Conservation (phyloP, 2,113 vertebrate species). For the Tupaia chinensis region DNA sequence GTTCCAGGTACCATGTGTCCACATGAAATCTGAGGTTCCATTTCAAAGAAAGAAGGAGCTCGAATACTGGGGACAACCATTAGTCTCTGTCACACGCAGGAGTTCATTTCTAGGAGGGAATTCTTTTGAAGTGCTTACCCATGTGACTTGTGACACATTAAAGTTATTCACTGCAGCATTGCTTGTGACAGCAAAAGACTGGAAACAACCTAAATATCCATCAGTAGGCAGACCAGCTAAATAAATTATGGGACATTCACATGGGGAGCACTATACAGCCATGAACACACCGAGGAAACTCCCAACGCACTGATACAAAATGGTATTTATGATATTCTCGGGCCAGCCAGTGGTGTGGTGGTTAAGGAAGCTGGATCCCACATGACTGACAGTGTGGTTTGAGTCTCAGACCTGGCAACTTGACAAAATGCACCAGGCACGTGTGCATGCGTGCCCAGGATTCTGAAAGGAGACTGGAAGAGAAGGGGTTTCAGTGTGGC, state of each 20-base stretch:
- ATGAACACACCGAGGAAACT: rapidly evolving
- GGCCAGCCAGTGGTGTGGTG: too few relatives aligned
- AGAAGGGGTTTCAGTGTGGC: too few relatives aligned
- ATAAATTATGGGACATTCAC: background rate
- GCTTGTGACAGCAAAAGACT: background rate
- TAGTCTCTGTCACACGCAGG: background rate
- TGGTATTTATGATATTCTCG: background rate
- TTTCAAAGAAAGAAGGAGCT: constrained; percentile 14
- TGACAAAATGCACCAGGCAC: too few relatives aligned
- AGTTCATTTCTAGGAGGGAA: background rate
- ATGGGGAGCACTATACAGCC: rapidly evolving
- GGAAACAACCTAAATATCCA: background rate
- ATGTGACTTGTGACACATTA: background rate
- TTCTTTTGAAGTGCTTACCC: background rate
- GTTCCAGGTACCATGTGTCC: background rate
- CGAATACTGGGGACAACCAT: background rate
- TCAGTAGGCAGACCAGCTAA: background rate
- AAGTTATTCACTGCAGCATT: background rate
- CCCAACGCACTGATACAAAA: rapidly evolving
- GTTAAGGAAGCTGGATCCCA: too few relatives aligned
- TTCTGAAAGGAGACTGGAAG: too few relatives aligned
- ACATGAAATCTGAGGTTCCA: background rate
- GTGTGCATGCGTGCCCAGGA: too few relatives aligned
- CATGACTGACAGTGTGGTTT: too few relatives aligned
- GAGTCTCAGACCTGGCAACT: too few relatives aligned